Base-by-base conservation (phyloP, 1,140 invertebrate genomes). In the Aphis craccivora region DNA sequence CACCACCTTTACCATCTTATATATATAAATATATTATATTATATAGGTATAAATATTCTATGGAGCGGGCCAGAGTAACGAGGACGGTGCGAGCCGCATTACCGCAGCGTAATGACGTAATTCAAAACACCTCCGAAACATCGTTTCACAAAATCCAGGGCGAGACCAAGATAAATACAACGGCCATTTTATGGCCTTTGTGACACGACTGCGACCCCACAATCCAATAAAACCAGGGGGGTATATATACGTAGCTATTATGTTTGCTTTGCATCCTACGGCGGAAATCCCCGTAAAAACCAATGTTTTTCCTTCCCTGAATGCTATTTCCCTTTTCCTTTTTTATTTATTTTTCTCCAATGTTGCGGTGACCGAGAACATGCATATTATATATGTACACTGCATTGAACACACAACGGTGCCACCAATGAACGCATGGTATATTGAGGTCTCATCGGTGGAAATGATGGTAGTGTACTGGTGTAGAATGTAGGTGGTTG, bases 191-290 rank as follows among this genome's bases (percentile, higher is more conserved):
- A 92, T 83, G 91, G 91, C 67, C 40, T 92, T 92, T 92, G 91
- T 92, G 91, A 92, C 91, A 92, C 91, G 91, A 83, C 67, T 23
- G 67, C 45, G n/a, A 45, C 40, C 91, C 45, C 76, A 35, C 91
- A 81, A 92, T 92, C 91, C 91, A 92, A 92, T 92, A 92, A 92
- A 92, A 92, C 67, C 90, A n/a, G 60, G 60, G 60, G 45, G 91
- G 91, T 35, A 45, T 40, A 76, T 76, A 89, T 35, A 76, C 55
- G 76, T n/a, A 5, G 60, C 91, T 92, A 92, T 92, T 92, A 92
- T 92, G 45, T 92, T 92, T 92, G 91, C 48, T 92, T 92, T 92
- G 91, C 91, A 92, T 92, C 91, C 91, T 81, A 22, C 45, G 60
- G 60, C 67, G 60, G 91, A 67, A 91, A 91, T 67, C 53, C 60